Evolutionary conservation across 2,113 vertebrate species (phyloP), one percentile per base, ranked within the genome.

Genomic region (Stomatorhinus ivindoensis): DNA sequence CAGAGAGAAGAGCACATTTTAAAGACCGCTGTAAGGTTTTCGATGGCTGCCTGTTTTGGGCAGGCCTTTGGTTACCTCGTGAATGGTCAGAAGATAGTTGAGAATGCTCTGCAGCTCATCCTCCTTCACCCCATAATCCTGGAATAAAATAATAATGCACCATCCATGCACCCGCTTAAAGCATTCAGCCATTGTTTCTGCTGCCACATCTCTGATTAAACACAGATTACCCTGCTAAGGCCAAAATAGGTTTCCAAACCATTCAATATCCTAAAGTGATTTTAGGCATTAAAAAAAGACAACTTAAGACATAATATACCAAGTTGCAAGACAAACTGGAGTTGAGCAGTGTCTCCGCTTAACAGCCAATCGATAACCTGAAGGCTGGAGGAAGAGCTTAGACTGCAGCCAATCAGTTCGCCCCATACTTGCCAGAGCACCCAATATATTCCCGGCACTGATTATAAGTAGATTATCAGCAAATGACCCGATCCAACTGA

Each of bases 91-190:
- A 73, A 99, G 95, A 89, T 99, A 99, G 95, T 97, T 99, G 88
- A 99, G 96, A 94, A 99, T 98, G 90, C 97, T 97, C 94, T 99
- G 98, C 6, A 99, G 95, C 93, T 99, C 98, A 87, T 99, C 98
- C 93, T 99, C 98, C 92, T 99, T 99, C 88, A 99, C 97, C 21
- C 98, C 98, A 46, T 95, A 96, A 93, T 99, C 98, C 98, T 99
- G 94, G 39, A 94, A 94, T 94, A 93, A 93, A 84, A 92, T 6
- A 44, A 44, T 58, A 84, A 84, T 21, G 42, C 21, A 31, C 10
- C 27, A 69, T 31, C 31, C 31, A 31, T n/a, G n/a, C 61, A 69
- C 9, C 27, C 10, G n/a, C 61, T 69, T 65, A 47, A 51, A 24
- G 50, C n/a, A 47, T 27, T 15, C 61, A 31, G 61, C 13, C 31